These are phyloP conservation scores for Cliona cf. orientalis DNA, from an alignment of 37 sponge, comb jelly and placozoan genomes.

Conservation along the genomic window DNA sequence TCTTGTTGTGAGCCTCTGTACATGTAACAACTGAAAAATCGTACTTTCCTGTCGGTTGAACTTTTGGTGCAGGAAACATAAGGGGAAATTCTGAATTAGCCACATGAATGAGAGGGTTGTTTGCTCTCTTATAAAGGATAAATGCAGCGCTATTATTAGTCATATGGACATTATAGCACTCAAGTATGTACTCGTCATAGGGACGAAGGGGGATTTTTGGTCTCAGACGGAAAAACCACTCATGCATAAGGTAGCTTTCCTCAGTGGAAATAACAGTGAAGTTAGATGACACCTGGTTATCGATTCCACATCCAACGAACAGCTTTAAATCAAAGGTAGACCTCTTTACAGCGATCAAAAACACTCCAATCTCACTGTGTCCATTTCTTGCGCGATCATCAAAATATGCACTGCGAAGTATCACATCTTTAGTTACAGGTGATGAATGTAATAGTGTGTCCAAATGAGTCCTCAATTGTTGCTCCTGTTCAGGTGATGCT, in stretches of 20 bases:
- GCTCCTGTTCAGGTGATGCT: no score
- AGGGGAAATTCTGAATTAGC: conserved; percentile 8
- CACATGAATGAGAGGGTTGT: not conserved
- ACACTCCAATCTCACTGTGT: not conserved
- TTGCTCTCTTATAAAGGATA: conserved; percentile 2
- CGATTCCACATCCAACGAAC: conserved; percentile 13
- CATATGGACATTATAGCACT: conserved; percentile 9
- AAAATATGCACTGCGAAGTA: conserved; percentile 15
- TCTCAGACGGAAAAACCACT: not conserved
- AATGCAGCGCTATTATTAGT: conserved; percentile 1
- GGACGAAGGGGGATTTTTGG: no score
- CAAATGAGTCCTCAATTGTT: no score
- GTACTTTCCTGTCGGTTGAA: not conserved
- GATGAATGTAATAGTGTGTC: not conserved
- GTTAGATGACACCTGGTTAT: not conserved
- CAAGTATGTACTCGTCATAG: not conserved
- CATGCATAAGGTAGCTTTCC: not conserved
- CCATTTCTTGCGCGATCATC: conserved; percentile 15
- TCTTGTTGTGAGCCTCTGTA: not conserved
- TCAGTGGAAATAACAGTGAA: not conserved
- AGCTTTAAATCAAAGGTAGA: not conserved
- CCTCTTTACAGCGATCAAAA: not conserved
- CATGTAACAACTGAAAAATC: conserved; percentile 10
- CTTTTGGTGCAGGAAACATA: conserved; percentile 13
- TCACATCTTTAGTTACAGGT: not conserved